Base-by-base conservation (phyloP, 2,888 invertebrate genomes). In the Hylaea fasciaria region DNA sequence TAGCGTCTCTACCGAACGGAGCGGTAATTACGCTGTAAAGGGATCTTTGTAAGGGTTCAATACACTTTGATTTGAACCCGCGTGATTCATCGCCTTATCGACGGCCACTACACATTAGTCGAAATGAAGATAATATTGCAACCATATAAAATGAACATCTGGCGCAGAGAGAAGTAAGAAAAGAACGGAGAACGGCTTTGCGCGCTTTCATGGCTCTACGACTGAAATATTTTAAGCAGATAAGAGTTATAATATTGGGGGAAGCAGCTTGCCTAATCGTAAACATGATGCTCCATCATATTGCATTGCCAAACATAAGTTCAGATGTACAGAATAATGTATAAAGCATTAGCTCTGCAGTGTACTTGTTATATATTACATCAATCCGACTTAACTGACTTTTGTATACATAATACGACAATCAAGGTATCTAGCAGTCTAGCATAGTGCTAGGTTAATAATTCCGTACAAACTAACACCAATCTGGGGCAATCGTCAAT, bases 31-130 rank as follows among this genome's bases (percentile, higher is more conserved):
- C 75, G 60, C 68, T 64, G 71, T 68, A 74, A 74, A 78, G 79
- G 77, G 74, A 69, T 73, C 82, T 78, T 75, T 76, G 78, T 81
- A 64, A 7, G 73, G 68, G 78, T 80, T 80, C 82, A 82, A 65
- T 81, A 71, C 80, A 71, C 82, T 83, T 76, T 81, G 80, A 81
- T 83, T 76, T 81, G 80, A 81, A 80, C 81, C 66, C 72, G 65
- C 51, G 69, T 77, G 74, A 75, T 73, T 77, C 78, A 78, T 67
- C 65, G 63, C 65, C 66, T 69, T 70, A 76, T 71, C 66, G 50
- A 32, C 32, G 32, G 65, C 46, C 44, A 58, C 62, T 61, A 65
- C 52, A 50, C 45, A 35, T 47, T 50, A 60, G 57, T 57, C 46
- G 43, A 60, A 64, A 60, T 53, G 41, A 64, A 57, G 62, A 35